Evolutionary conservation across 2,797 vertebrate species (phyloP), one percentile per base, ranked within the genome.

Genomic region (Spondyliosoma cantharus): DNA sequence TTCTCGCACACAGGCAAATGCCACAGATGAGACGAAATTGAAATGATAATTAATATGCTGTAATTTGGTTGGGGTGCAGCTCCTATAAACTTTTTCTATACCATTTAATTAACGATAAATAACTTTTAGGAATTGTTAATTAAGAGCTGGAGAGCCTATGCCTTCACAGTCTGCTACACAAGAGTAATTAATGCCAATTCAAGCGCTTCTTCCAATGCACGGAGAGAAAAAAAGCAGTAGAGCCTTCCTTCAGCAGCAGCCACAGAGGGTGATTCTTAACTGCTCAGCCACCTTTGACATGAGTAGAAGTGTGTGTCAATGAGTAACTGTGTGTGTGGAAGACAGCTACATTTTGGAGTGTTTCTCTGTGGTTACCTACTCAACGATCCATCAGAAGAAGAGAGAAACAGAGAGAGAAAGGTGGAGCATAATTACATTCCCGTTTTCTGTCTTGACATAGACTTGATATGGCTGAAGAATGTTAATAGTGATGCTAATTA

Each of bases 131-230:
- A 86, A 86, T 80, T 87, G 84, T 89, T 91, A 90, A 92, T 91
- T 90, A 90, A 82, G 86, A 65, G 78, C 80, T 84, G 77, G 79
- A 83, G 82, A 89, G 72, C 62, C 70, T 56, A 50, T 81, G 81
- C 59, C 71, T 91, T 92, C 89, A 91, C 87, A 89, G 81, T 90
- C 86, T 85, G 83, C 86, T 90, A 89, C 86, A 89, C 89, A 73
- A 83, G 79, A 85, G 87, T 93, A 92, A 91, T 93, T 92, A 93
- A 87, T 64, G 76, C 56, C 81, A 82, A 91, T 91, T 89, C 84
- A 83, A 90, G 83, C 52, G 69, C 83, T 80, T 87, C 66, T 80
- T 87, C 57, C 61, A 69, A 19, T 32, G 37, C 69, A n/a, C 2
- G 45, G 52, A 3, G n/a, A 19, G 17, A 7, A 12, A 46, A 46